phyloP scores from a whole-genome alignment of 2,797 vertebrate genomes.

The Paramormyrops hopkinsi region DNA sequence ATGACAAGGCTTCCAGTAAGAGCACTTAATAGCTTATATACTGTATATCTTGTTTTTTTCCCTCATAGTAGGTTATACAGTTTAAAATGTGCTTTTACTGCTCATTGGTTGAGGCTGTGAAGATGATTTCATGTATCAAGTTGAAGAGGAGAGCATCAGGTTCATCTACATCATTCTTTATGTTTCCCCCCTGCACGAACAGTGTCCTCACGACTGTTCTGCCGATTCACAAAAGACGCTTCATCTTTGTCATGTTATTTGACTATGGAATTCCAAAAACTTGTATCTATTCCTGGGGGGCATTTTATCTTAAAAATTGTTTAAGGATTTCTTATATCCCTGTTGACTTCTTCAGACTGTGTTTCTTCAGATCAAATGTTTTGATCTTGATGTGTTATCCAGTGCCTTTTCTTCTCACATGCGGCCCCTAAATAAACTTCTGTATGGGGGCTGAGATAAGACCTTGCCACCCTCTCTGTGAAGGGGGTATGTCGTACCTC shows the following conservation, averaged over 20 bases:
- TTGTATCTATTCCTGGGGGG: neutral
- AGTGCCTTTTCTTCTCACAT: slow-evolving; percentile 16
- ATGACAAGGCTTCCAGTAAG: neutral
- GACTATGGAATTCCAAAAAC: neutral
- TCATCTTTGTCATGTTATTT: neutral
- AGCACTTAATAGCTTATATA: neutral
- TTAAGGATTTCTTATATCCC: neutral
- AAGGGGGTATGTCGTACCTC: slow-evolving; percentile 15
- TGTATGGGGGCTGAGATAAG: slow-evolving; percentile 11
- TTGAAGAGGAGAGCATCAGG: neutral
- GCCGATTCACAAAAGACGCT: neutral
- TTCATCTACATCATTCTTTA: neutral
- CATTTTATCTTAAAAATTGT: neutral
- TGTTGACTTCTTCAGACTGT: neutral
- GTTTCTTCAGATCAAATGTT: slow-evolving; percentile 14
- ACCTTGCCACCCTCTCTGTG: slow-evolving; percentile 8
- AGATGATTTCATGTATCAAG: neutral
- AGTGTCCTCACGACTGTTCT: neutral
- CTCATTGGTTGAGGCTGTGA: neutral
- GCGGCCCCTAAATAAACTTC: slow-evolving; percentile 24
- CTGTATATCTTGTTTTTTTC: neutral
- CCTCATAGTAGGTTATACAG: neutral
- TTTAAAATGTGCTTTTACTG: neutral
- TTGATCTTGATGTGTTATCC: slow-evolving; percentile 27
- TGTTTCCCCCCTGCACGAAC: neutral